Evolutionary conservation across 2,888 invertebrate genomes (phyloP).

Genomic region (Athalia rosae): DNA sequence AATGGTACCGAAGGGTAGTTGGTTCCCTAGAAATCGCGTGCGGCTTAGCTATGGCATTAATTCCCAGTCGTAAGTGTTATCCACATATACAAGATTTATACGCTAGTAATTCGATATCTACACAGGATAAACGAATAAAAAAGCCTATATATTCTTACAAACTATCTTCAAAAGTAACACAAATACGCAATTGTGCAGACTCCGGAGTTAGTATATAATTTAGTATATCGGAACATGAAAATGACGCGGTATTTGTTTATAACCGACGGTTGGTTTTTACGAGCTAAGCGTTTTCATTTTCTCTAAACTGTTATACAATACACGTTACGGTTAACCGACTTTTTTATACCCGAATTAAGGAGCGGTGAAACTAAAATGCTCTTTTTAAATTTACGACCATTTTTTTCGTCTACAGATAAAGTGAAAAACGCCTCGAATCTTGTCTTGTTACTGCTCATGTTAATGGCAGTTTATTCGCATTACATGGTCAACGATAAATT

Average conservation of each 20-base stretch:
- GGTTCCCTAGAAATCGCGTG: slow-evolving; percentile 90
- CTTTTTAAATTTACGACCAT: neutral
- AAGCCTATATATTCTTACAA: too few species aligned
- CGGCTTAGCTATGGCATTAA: slow-evolving; percentile 86
- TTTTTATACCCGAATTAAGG: slow-evolving; percentile 8
- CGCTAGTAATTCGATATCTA: slow-evolving; percentile 2
- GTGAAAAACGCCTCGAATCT: slow-evolving; percentile 93
- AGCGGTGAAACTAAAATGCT: neutral
- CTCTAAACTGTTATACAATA: slow-evolving; percentile 9
- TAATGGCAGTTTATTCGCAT: slow-evolving; percentile 94
- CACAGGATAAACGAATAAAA: neutral
- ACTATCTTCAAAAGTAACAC: neutral
- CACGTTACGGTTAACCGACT: neutral
- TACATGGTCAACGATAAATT: slow-evolving; percentile 94
- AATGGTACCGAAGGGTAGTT: slow-evolving; percentile 92
- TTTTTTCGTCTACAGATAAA: slow-evolving; percentile 81
- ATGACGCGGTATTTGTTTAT: slow-evolving; percentile 6
- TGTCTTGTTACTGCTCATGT: slow-evolving; percentile 87
- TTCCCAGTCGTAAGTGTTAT: slow-evolving; percentile 86
- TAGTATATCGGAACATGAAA: neutral
- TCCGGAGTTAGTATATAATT: slow-evolving; percentile 1
- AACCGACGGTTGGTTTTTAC: neutral
- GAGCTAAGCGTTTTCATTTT: neutral
- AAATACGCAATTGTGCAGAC: neutral
- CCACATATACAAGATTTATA: slow-evolving; percentile 9